Evolutionary conservation across 2,797 vertebrate genomes (phyloP).

Genomic region (Acanthopagrus latus): DNA sequence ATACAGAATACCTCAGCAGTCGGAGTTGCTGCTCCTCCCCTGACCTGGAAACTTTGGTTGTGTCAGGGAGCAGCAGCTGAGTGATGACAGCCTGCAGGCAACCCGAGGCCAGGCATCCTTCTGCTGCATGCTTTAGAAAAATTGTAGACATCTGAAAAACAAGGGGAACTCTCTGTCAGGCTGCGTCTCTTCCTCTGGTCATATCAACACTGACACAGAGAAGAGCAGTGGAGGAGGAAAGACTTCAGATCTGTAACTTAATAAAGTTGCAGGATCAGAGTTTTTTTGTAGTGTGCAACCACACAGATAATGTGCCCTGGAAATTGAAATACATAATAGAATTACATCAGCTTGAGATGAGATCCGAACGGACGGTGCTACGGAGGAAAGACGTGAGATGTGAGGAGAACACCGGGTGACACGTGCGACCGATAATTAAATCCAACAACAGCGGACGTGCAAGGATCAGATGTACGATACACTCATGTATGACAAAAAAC

Average conservation of each 20-base stretch:
- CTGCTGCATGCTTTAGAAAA: slow-evolving; percentile 41
- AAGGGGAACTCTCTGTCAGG: slow-evolving; percentile 6
- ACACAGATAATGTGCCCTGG: too few species aligned
- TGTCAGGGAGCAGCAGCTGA: slow-evolving; percentile 46
- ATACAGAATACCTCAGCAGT: slow-evolving; percentile 31
- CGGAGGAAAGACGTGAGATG: too few species aligned
- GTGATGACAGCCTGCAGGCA: slow-evolving; percentile 65
- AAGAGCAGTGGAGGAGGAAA: not conserved
- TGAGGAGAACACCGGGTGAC: too few species aligned
- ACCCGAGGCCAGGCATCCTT: slow-evolving; percentile 64
- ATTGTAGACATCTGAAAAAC: slow-evolving; percentile 42
- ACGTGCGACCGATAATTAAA: too few species aligned
- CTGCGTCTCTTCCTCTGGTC: slow-evolving; percentile 15
- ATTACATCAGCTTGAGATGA: too few species aligned
- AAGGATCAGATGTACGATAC: too few species aligned
- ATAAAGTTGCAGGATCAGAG: too few species aligned
- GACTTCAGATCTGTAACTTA: not conserved
- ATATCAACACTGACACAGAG: slow-evolving; percentile 8
- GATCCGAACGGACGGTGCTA: too few species aligned
- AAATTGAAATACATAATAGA: too few species aligned
- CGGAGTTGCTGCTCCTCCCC: slow-evolving; percentile 24
- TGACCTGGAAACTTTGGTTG: slow-evolving; percentile 64
- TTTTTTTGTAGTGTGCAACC: too few species aligned
- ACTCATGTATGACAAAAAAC: too few species aligned
- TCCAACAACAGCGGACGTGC: too few species aligned